Percentiles rank a stretch among this genome's conserved stretches.
Evolutionary conservation across 2,888 invertebrate species (phyloP).

Genomic region (Synergus umbraculus): DNA sequence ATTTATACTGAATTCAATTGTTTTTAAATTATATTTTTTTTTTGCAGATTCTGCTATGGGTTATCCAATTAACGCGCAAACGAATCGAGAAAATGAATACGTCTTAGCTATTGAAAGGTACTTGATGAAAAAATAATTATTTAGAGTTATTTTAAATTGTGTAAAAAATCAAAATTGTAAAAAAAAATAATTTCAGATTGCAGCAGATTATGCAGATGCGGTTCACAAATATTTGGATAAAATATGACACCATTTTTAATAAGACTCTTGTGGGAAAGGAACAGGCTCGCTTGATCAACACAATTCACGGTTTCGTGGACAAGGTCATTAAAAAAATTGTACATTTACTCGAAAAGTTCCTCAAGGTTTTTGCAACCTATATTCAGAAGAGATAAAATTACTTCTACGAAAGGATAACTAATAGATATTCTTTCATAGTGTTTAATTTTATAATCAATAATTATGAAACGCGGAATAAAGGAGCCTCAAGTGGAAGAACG

Average conservation of each 20-base stretch:
- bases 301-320: constrained; percentile 79
- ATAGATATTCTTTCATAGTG: no score
- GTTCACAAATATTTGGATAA: constrained; percentile 79
- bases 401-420: neutral
- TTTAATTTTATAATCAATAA: no score
- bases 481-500: no score
- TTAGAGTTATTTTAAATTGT: neutral
- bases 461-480: no score
- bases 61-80: constrained; percentile 74
- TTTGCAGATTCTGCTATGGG: constrained; percentile 77
- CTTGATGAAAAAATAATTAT: constrained; percentile 47
- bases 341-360: neutral
- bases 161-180: constrained; percentile 30
- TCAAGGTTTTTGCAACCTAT: constrained; percentile 11
- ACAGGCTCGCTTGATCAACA: constrained; percentile 76
- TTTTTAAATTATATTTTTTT: neutral
- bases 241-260: constrained; percentile 78
- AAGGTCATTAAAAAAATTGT: constrained; percentile 71
- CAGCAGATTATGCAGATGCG: constrained; percentile 73
- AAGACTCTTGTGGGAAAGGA: constrained; percentile 76
- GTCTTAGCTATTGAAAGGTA: constrained; percentile 75
- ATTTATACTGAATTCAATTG: neutral
- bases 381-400: constrained; percentile 1
- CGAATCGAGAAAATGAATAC: constrained; percentile 72
- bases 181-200: constrained; percentile 64